These are phyloP conservation scores for Ataeniobius toweri DNA, from an alignment of 2,797 vertebrate species.

Conservation along the genomic window DNA sequence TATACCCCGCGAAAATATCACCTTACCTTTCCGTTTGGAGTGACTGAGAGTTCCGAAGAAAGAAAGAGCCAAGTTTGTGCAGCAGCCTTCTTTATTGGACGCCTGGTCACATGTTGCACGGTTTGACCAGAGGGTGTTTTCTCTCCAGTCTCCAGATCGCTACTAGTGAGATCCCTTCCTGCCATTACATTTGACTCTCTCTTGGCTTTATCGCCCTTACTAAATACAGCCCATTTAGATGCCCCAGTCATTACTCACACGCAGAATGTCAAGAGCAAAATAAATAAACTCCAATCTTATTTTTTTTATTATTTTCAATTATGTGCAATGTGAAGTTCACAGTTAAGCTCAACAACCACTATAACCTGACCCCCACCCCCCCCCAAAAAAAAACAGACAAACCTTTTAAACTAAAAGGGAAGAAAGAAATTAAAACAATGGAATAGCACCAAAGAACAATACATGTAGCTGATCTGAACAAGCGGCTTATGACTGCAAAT, in stretches of 20 bases:
- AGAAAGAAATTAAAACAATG: slow-evolving; percentile 54
- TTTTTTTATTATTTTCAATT: slow-evolving; percentile 78
- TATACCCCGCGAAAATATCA: background rate
- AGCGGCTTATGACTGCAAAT: slow-evolving; percentile 24
- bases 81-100: slow-evolving; percentile 12
- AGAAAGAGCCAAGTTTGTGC: background rate
- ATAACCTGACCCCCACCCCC: slow-evolving; percentile 62
- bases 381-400: slow-evolving; percentile 53
- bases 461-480: slow-evolving; percentile 35
- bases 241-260: background rate
- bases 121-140: background rate
- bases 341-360: slow-evolving; percentile 83
- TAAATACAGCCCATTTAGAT: background rate
- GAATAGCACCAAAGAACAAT: slow-evolving; percentile 68
- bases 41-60: background rate
- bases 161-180: no score
- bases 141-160: background rate
- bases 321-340: slow-evolving; percentile 88
- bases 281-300: slow-evolving; percentile 55
- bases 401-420: slow-evolving; percentile 58
- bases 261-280: background rate
- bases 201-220: no score
- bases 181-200: no score
- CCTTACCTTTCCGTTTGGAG: slow-evolving; percentile 43
- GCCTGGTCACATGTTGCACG: slow-evolving; percentile 48